Evolutionary conservation across 37 sponge, comb jelly and placozoan genomes (phyloP).

Genomic region (Geodia barretti): DNA sequence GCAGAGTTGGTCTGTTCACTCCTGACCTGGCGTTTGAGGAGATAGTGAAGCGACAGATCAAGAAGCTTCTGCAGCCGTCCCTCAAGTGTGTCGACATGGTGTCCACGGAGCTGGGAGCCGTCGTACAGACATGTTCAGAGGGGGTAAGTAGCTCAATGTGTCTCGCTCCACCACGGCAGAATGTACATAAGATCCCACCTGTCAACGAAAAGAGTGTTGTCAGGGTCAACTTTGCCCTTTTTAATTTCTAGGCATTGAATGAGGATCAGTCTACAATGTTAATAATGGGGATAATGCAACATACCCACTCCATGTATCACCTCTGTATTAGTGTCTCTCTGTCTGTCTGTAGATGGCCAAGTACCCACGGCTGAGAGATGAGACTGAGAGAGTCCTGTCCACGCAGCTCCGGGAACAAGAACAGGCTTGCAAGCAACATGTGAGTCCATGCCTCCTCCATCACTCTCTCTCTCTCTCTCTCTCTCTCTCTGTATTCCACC

Average conservation of each 20-base stretch:
- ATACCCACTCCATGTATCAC: not conserved
- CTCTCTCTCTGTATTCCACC: not conserved
- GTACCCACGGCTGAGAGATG: conserved; percentile 87
- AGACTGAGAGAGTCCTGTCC: conserved; percentile 74
- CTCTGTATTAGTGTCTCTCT: not conserved
- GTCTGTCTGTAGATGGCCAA: conserved; percentile 72
- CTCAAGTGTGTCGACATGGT: conserved; percentile 98
- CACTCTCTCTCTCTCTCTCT: not conserved
- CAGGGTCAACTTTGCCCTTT: too few relatives aligned
- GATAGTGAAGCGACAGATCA: conserved; percentile 87
- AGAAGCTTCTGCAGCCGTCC: conserved; percentile 79
- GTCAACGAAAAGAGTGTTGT: too few relatives aligned
- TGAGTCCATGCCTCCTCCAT: conserved; percentile 3
- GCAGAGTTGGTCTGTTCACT: conserved; percentile 90
- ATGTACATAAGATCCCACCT: not conserved
- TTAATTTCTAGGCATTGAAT: too few relatives aligned
- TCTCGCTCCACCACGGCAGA: not conserved
- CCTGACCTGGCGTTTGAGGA: conserved; percentile 98
- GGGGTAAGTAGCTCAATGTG: conserved; percentile 55
- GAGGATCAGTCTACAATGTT: too few relatives aligned
- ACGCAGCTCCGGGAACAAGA: conserved; percentile 84
- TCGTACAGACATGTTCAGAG: conserved; percentile 84
- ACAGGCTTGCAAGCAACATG: conserved; percentile 84
- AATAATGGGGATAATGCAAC: too few relatives aligned
- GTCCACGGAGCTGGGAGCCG: conserved; percentile 69